Conservation (phyloP, 2,888 invertebrate genomes). For the Mellilla xanthometata region DNA sequence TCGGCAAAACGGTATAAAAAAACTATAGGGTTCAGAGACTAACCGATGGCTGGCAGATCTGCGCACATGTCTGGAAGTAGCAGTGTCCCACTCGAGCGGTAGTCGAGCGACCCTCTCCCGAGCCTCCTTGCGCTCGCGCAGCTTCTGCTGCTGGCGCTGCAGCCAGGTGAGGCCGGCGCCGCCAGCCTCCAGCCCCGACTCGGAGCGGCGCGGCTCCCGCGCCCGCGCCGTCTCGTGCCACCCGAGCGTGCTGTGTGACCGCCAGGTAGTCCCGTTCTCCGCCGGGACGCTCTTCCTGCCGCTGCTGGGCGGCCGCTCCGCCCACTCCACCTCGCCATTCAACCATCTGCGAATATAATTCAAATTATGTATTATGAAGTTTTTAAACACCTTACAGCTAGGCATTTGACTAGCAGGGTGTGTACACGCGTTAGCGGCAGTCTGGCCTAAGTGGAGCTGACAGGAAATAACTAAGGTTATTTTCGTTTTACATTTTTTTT, state of each 20-base stretch:
- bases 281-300: constrained; percentile 57
- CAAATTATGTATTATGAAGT: not conserved
- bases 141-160: constrained; percentile 91
- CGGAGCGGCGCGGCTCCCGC: constrained; percentile 67
- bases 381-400: too few species aligned
- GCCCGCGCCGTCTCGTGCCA: constrained; percentile 65
- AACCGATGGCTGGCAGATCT: constrained; percentile 79
- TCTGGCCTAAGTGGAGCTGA: too few species aligned
- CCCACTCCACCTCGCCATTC: constrained; percentile 73
- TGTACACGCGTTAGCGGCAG: too few species aligned
- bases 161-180: constrained; percentile 88
- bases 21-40: too few species aligned
- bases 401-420: too few species aligned
- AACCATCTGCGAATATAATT: constrained; percentile 53
- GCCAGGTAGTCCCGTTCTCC: constrained; percentile 69
- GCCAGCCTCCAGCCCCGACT: constrained; percentile 57
- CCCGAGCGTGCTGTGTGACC: constrained; percentile 66
- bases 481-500: too few species aligned
- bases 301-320: constrained; percentile 58
- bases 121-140: constrained; percentile 89
- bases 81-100: constrained; percentile 84
- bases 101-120: constrained; percentile 88
- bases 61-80: constrained; percentile 71
- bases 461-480: too few species aligned
- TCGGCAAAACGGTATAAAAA: too few species aligned